Evolutionary conservation across 1,140 invertebrate genomes (phyloP).

Genomic region (Brachionus koreanus): DNA sequence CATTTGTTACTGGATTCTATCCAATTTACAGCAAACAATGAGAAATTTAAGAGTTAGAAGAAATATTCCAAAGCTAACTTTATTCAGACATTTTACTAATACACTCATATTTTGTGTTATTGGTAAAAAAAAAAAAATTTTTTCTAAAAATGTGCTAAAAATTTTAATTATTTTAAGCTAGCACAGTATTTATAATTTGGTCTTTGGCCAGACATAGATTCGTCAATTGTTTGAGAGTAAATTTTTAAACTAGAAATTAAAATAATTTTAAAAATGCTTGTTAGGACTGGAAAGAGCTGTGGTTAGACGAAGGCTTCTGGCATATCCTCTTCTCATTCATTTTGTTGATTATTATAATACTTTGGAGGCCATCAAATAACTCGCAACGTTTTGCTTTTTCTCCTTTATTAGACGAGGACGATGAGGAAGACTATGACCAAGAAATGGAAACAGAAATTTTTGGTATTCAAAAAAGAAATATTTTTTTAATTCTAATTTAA

Average conservation of each 20-base stretch:
- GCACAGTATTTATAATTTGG: slow-evolving; percentile 85
- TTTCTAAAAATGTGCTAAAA: neutral
- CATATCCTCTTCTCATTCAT: slow-evolving; percentile 82
- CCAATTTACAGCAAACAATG: slow-evolving; percentile 79
- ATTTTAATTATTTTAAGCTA: slow-evolving; percentile 61
- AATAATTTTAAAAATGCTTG: slow-evolving; percentile 47
- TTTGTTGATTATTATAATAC: slow-evolving; percentile 82
- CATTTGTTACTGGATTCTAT: slow-evolving; percentile 68
- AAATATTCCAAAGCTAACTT: slow-evolving; percentile 74
- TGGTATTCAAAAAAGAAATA: too few species aligned
- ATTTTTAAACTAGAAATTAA: slow-evolving; percentile 51
- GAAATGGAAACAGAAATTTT: slow-evolving; percentile 50
- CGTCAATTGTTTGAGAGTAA: slow-evolving; percentile 68
- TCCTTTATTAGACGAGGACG: slow-evolving; percentile 77
- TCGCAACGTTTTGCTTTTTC: slow-evolving; percentile 92
- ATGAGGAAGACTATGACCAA: slow-evolving; percentile 62
- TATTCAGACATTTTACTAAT: slow-evolving; percentile 89
- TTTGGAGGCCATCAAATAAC: slow-evolving; percentile 88
- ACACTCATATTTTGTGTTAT: slow-evolving; percentile 82
- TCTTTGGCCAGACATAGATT: slow-evolving; percentile 74
- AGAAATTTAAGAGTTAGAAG: slow-evolving; percentile 74
- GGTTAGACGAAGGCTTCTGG: slow-evolving; percentile 86
- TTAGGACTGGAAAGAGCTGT: slow-evolving; percentile 79
- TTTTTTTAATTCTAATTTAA: too few species aligned
- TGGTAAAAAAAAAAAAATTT: slow-evolving; percentile 51